phyloP scores from a whole-genome alignment of 92 coral and sea anemone genomes.

The Pocillopora grandis region DNA sequence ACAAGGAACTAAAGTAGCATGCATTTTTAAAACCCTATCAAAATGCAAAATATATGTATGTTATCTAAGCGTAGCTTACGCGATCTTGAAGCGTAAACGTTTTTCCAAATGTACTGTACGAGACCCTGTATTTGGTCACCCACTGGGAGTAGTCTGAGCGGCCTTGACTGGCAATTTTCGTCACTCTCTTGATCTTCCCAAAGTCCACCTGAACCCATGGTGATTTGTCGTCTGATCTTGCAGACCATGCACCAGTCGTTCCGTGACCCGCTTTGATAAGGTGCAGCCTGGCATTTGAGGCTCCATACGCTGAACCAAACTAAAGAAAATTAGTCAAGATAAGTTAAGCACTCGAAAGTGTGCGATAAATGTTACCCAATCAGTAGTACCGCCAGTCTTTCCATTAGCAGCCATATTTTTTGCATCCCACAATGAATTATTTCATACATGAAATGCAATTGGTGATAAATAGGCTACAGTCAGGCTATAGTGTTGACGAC shows the following conservation, averaged over 20 bases:
- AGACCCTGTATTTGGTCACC: constrained; percentile 3
- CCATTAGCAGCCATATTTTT: too few relatives aligned
- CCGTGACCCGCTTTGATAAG: background rate
- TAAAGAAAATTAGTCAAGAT: background rate
- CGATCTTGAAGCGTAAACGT: background rate
- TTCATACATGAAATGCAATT: too few relatives aligned
- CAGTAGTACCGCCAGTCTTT: background rate
- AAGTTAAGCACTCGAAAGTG: background rate
- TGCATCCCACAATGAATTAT: too few relatives aligned
- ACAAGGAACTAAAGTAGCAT: too few relatives aligned
- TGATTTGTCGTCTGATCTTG: constrained; percentile 1
- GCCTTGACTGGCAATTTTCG: constrained; percentile 19
- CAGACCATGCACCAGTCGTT: background rate
- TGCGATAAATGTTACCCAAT: background rate
- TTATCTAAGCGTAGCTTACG: background rate
- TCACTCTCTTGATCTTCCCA: constrained; percentile 13
- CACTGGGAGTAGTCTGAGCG: constrained; percentile 12
- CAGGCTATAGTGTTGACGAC: too few relatives aligned
- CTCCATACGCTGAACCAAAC: background rate
- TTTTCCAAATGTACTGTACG: constrained; percentile 5
- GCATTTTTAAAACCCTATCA: too few relatives aligned
- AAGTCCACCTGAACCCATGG: constrained; percentile 23
- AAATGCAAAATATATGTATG: background rate
- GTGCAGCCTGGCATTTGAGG: background rate
- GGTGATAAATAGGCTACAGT: too few relatives aligned